phyloP scores from a whole-genome alignment of 2,113 vertebrate species.

The Elachura formosa region DNA sequence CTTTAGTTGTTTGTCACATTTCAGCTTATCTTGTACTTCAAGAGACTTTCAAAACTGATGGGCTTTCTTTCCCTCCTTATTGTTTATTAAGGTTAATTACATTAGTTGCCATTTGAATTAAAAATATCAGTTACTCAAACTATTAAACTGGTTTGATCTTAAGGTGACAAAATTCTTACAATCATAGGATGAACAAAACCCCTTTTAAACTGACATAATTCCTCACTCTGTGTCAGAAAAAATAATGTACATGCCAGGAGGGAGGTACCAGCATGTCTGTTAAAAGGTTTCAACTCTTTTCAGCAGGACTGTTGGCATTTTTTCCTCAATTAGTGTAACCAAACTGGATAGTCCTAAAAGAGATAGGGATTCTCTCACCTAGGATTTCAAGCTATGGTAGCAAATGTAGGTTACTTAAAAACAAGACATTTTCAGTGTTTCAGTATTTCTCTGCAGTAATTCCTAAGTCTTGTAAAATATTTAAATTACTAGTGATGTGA shows the following conservation, averaged over 20 bases:
- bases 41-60: neutral
- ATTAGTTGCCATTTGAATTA: neutral
- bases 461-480: neutral
- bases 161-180: neutral
- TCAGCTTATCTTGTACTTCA: neutral
- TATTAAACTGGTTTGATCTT: neutral
- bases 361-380: neutral
- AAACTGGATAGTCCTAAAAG: neutral
- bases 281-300: neutral
- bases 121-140: neutral
- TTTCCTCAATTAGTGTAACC: neutral
- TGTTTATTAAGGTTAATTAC: neutral
- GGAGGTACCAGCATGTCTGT: neutral
- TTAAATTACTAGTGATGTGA: neutral
- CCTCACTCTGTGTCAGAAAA: neutral
- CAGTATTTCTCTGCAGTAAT: neutral
- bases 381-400: neutral
- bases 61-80: neutral
- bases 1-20: neutral
- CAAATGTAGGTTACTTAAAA: neutral
- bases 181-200: neutral
- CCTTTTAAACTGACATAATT: neutral
- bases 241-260: rapidly evolving
- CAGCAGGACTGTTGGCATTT: neutral
- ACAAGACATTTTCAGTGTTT: neutral